Conservation (phyloP, 2,797 vertebrate species). For the Astyanax mexicanus region DNA sequence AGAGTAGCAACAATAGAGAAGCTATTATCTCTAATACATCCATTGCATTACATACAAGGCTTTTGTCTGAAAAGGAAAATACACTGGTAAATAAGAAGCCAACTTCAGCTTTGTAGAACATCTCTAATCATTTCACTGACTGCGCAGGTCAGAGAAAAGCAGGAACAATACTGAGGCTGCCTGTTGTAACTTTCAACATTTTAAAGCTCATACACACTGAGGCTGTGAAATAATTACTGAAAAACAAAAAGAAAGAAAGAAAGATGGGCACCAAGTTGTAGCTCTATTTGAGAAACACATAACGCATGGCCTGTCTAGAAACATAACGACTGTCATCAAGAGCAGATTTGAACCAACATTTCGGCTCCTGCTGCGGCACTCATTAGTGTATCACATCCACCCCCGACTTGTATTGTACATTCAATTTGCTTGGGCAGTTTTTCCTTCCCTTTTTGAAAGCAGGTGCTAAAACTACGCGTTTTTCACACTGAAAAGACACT, state of each 20-base stretch:
- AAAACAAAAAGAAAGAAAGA: too few species aligned
- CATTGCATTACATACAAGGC: too few species aligned
- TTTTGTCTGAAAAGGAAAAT: too few species aligned
- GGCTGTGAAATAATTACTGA: not conserved
- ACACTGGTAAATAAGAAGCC: too few species aligned
- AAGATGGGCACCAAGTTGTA: not conserved
- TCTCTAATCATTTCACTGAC: slow-evolving; percentile 1
- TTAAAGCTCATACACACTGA: not conserved
- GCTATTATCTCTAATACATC: too few species aligned
- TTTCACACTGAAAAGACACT: not conserved
- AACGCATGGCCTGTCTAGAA: not conserved
- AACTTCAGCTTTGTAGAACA: too few species aligned
- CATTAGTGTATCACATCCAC: not conserved
- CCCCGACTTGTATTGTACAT: not conserved
- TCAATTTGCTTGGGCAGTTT: not conserved
- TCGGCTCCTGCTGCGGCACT: not conserved
- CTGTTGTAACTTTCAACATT: not conserved
- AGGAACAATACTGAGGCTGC: not conserved
- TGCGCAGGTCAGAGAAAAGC: slow-evolving; percentile 6
- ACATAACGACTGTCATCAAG: not conserved
- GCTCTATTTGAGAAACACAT: not conserved
- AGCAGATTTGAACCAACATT: not conserved
- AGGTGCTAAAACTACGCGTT: not conserved
- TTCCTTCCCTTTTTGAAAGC: not conserved
- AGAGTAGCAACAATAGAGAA: too few species aligned